Evolutionary conservation across 1,140 invertebrate genomes (phyloP).

Genomic region (Brachionus manjavacas): DNA sequence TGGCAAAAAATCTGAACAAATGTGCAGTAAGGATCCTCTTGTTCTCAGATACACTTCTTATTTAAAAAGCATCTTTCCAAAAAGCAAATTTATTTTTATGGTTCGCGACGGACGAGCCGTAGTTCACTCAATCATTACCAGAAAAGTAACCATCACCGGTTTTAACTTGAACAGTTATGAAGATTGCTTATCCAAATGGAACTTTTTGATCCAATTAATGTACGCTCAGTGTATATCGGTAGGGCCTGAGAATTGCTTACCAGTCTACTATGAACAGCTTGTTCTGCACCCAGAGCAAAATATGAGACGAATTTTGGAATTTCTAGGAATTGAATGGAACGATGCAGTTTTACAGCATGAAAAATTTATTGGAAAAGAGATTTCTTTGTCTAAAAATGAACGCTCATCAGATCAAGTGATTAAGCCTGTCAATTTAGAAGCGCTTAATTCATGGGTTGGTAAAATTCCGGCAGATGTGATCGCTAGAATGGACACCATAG

Average conservation of each 20-base stretch:
- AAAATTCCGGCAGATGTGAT: conserved; percentile 83
- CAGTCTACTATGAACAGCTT: conserved; percentile 90
- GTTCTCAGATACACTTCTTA: conserved; percentile 88
- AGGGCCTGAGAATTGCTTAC: conserved; percentile 75
- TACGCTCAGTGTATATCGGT: conserved; percentile 82
- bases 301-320: conserved; percentile 81
- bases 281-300: conserved; percentile 83
- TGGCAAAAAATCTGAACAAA: conserved; percentile 77
- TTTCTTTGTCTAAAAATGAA: conserved; percentile 78
- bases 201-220: conserved; percentile 87
- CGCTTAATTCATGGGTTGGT: conserved; percentile 91
- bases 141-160: conserved; percentile 93
- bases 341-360: conserved; percentile 94
- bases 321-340: conserved; percentile 88
- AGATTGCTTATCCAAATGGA: conserved; percentile 92
- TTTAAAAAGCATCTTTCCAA: conserved; percentile 63
- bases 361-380: conserved; percentile 90
- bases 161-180: conserved; percentile 88
- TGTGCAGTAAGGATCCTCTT: conserved; percentile 98
- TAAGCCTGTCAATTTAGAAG: conserved; percentile 93
- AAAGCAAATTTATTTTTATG: conserved; percentile 93
- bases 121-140: conserved; percentile 93
- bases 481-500: conserved; percentile 79
- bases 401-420: conserved; percentile 96
- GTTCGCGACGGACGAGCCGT: conserved; percentile 92